These are phyloP conservation scores for Tholera decimalis DNA, from an alignment of 2,888 invertebrate species.

Conservation along the genomic window DNA sequence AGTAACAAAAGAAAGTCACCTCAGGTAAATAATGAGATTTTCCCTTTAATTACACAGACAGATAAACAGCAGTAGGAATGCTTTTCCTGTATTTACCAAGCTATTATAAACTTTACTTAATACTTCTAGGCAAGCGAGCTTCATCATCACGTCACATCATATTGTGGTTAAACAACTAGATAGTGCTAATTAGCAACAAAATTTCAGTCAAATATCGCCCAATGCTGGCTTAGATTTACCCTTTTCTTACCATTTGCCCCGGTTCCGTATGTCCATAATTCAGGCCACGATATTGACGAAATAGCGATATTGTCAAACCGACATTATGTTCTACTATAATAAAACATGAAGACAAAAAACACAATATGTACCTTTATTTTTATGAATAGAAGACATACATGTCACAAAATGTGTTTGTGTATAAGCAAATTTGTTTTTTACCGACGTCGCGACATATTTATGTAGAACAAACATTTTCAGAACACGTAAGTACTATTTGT, in stretches of 20 bases:
- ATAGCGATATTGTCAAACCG: not conserved
- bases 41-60: slow-evolving; percentile 4
- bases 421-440: slow-evolving; percentile 10
- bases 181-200: no score
- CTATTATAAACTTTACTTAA: not conserved
- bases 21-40: slow-evolving; percentile 27
- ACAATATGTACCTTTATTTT: not conserved
- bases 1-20: slow-evolving; percentile 13
- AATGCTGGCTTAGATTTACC: no score
- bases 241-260: not conserved
- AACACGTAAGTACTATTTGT: slow-evolving; percentile 23
- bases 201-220: no score
- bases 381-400: slow-evolving; percentile 13
- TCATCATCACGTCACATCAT: no score
- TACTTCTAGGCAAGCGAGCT: not conserved
- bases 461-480: slow-evolving; percentile 3
- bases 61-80: slow-evolving; percentile 14
- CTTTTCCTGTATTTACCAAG: slow-evolving; percentile 12
- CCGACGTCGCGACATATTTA: slow-evolving; percentile 11
- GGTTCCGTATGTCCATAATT: not conserved
- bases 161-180: no score
- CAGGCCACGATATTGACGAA: not conserved
- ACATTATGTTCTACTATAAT: not conserved
- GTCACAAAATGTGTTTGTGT: slow-evolving; percentile 9
- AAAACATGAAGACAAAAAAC: not conserved